Base-by-base conservation (phyloP, 2,113 vertebrate genomes). In the Nyctereutes procyonoides region DNA sequence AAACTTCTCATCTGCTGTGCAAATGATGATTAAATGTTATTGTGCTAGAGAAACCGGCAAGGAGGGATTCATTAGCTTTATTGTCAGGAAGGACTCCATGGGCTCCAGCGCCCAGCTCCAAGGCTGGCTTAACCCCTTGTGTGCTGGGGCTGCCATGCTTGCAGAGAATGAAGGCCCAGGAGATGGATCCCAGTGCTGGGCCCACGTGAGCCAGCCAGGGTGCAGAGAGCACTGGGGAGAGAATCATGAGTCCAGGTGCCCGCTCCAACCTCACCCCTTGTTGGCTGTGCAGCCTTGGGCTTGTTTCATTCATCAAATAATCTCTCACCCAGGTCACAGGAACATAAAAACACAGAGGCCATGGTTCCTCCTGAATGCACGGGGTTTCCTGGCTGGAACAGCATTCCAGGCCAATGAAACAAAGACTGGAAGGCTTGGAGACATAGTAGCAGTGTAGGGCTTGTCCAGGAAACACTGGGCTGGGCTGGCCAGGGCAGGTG, bases 21-120 rank as follows among this genome's bases (percentile, higher is more conserved):
- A 98, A 97, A 97, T 96, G 96, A 89, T 98, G 98, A 98, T 97
- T 97, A 96, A 97, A 97, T 95, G 97, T 97, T 97, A 98, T 97
- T 97, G 98, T 97, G 97, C 91, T 55, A 94, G 96, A 96, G 97
- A 98, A 97, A 97, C 95, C 82, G 38, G 97, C 98, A 95, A 97
- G 97, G 97, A 98, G 92, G 89, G 96, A 95, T 63, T 98, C 97
- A 98, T 97, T 96, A 97, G 98, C 97, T 97, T 97, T 96, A 97
- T 97, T 97, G 98, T 97, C 88, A 96, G 89, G 48, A 93, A 95
- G 95, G 97, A 96, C 96, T 97, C 93, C 17, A 17, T 76, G 16
- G 82, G 90, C 86, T 97, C 77, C 82, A 77, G 95, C 74, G 82
- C 93, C 94, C 80, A 48, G 30, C 38, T 94, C 95, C 51, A 43